These are phyloP conservation scores for Cheilosia soror DNA, from an alignment of 2,888 invertebrate genomes.

Conservation along the genomic window DNA sequence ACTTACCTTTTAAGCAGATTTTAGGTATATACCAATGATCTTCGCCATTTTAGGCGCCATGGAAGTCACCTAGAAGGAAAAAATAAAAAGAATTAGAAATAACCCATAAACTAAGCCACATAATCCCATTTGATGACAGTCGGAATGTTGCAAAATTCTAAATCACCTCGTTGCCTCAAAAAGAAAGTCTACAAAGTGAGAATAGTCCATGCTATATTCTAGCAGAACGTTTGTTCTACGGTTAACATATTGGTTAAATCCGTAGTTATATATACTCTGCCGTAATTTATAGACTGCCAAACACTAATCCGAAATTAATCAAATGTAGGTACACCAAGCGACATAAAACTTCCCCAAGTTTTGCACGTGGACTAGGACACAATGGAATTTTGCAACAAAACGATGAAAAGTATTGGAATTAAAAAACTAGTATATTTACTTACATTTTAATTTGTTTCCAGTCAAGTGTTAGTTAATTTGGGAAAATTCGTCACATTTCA, in stretches of 20 bases:
- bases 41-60: neutral
- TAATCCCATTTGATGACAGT: neutral
- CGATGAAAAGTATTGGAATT: no score
- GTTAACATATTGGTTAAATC: constrained; percentile 40
- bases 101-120: neutral
- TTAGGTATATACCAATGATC: no score
- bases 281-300: neutral
- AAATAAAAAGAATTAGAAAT: constrained; percentile 18
- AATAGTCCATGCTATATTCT: constrained; percentile 71
- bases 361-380: no score
- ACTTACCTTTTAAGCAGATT: constrained; percentile 3
- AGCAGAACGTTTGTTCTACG: constrained; percentile 76
- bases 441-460: neutral
- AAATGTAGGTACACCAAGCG: neutral
- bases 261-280: constrained; percentile 67
- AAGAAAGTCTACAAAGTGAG: constrained; percentile 44
- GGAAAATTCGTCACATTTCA: neutral
- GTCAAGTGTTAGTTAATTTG: neutral
- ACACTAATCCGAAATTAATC: neutral
- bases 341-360: neutral
- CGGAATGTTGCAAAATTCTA: constrained; percentile 69
- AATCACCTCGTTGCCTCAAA: constrained; percentile 59
- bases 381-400: no score
- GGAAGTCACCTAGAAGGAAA: constrained; percentile 14
- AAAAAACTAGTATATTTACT: neutral